Percentiles rank a stretch among this genome's conserved stretches.
phyloP scores from a whole-genome alignment of 2,113 vertebrate genomes.

The Pedetes capensis region DNA sequence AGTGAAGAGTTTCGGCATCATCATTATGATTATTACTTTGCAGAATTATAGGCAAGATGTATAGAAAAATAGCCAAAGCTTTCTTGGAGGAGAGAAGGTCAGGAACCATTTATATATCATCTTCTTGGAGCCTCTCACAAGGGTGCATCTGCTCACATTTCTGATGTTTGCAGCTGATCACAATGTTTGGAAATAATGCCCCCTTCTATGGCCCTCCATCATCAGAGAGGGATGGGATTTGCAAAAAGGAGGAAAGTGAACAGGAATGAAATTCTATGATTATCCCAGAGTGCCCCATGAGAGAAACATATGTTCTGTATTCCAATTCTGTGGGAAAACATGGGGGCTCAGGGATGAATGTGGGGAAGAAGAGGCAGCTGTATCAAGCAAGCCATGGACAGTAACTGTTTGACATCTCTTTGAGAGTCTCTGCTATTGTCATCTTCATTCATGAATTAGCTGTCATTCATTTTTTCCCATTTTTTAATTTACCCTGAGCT shows the following conservation, averaged over 20 bases:
- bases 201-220: not conserved
- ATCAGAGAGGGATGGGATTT: not conserved
- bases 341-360: not conserved
- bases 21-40: not conserved
- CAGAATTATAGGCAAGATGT: not conserved
- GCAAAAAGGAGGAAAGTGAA: not conserved
- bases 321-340: not conserved
- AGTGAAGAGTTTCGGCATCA: not conserved
- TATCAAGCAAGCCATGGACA: not conserved
- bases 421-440: not conserved
- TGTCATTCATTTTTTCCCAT: not conserved
- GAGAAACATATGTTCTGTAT: not conserved
- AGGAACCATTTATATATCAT: too few species aligned
- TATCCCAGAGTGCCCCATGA: accelerated
- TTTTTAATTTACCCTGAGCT: not conserved
- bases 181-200: not conserved
- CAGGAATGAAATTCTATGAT: too few species aligned
- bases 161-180: too few species aligned
- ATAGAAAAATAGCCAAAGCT: not conserved
- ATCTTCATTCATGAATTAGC: not conserved
- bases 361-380: not conserved
- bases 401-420: not conserved
- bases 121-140: not conserved
- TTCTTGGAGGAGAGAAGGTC: not conserved
- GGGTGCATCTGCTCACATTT: too few species aligned